These are phyloP conservation scores for Watersipora subatra DNA, from an alignment of 1,140 invertebrate genomes.

Conservation along the genomic window DNA sequence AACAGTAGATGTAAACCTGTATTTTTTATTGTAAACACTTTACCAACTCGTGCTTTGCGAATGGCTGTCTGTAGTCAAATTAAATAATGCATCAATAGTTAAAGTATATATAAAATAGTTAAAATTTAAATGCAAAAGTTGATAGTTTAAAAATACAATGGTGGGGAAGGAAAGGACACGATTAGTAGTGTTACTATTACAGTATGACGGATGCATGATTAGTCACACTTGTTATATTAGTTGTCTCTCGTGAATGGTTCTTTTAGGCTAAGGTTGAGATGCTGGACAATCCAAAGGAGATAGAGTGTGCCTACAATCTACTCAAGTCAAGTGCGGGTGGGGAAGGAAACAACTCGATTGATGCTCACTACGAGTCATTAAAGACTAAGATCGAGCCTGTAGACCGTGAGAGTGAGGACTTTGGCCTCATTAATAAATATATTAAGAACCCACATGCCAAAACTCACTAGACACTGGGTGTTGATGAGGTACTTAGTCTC, in stretches of 20 bases:
- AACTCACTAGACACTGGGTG: conserved; percentile 34
- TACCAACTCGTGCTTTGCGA: too few relatives aligned
- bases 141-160: too few relatives aligned
- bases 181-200: too few relatives aligned
- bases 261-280: conserved; percentile 67
- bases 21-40: too few relatives aligned
- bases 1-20: too few relatives aligned
- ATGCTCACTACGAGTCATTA: conserved; percentile 76
- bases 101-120: too few relatives aligned
- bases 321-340: conserved; percentile 46
- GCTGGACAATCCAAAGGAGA: conserved; percentile 79
- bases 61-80: too few relatives aligned
- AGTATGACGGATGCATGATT: too few relatives aligned
- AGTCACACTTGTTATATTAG: not conserved
- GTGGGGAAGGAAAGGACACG: too few relatives aligned
- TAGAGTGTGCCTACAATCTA: conserved; percentile 84
- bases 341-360: conserved; percentile 54
- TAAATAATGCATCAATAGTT: too few relatives aligned
- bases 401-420: conserved; percentile 59
- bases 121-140: too few relatives aligned
- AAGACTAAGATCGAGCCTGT: conserved; percentile 64
- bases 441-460: conserved; percentile 35
- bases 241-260: conserved; percentile 7
- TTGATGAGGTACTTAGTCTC: conserved; percentile 36
- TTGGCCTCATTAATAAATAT: conserved; percentile 38